Evolutionary conservation across 2,888 invertebrate species (phyloP).

Genomic region (Cataglyphis altisquamis): DNA sequence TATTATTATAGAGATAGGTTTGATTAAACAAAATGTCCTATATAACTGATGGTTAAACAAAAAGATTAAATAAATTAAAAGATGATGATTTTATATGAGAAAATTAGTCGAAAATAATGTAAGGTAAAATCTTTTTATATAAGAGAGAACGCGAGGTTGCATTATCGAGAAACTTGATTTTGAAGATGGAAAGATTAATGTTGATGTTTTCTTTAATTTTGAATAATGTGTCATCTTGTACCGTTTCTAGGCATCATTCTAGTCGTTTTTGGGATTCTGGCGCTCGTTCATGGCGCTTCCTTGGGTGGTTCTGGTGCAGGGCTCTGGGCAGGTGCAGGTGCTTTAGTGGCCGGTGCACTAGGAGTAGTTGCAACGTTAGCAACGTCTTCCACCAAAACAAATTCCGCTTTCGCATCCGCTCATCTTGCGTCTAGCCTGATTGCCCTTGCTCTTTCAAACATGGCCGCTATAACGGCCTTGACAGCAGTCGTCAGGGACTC

Average conservation of each 20-base stretch:
- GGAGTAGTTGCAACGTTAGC: slow-evolving; percentile 88
- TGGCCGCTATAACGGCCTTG: slow-evolving; percentile 84
- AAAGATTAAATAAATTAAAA: too few relatives aligned
- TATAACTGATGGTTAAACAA: too few relatives aligned
- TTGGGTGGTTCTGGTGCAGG: slow-evolving; percentile 89
- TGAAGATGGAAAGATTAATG: too few relatives aligned
- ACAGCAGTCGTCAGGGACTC: slow-evolving; percentile 89
- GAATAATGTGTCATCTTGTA: background rate
- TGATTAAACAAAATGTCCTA: too few relatives aligned
- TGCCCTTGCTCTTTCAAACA: slow-evolving; percentile 83
- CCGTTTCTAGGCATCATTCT: slow-evolving; percentile 87
- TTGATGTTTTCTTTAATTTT: too few relatives aligned
- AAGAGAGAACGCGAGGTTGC: too few relatives aligned
- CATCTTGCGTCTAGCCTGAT: slow-evolving; percentile 89
- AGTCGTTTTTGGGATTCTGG: slow-evolving; percentile 89
- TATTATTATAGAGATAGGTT: too few relatives aligned
- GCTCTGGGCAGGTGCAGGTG: slow-evolving; percentile 90
- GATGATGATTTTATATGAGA: too few relatives aligned
- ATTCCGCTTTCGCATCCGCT: slow-evolving; percentile 87
- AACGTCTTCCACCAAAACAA: slow-evolving; percentile 74
- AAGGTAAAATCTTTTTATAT: too few relatives aligned
- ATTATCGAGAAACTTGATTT: too few relatives aligned
- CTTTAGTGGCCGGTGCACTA: slow-evolving; percentile 89
- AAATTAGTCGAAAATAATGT: too few relatives aligned
- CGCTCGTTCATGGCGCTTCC: slow-evolving; percentile 89